These are phyloP conservation scores for Actias luna DNA, from an alignment of 2,888 invertebrate genomes.

Conservation along the genomic window DNA sequence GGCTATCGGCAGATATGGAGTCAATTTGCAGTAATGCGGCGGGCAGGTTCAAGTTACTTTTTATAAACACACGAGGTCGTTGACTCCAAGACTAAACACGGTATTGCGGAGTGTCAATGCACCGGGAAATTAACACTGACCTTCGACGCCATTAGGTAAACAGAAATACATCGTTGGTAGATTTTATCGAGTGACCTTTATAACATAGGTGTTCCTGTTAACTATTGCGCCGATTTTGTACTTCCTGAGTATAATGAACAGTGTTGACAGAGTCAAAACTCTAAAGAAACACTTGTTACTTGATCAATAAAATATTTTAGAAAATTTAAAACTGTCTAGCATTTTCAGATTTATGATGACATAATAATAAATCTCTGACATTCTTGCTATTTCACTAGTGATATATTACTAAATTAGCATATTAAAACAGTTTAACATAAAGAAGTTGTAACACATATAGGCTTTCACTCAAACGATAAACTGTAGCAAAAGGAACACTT, in stretches of 20 bases:
- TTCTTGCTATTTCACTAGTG: neutral
- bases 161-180: conserved; percentile 8
- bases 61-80: conserved; percentile 61
- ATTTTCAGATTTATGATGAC: neutral
- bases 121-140: conserved; percentile 45
- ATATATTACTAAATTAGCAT: conserved; percentile 5
- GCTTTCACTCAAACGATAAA: conserved; percentile 36
- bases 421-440: neutral
- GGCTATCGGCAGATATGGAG: conserved; percentile 63
- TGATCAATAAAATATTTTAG: neutral
- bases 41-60: conserved; percentile 69
- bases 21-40: conserved; percentile 71
- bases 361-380: conserved; percentile 12
- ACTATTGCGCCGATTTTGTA: neutral
- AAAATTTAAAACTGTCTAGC: neutral
- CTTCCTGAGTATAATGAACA: conserved; percentile 2
- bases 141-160: conserved; percentile 38
- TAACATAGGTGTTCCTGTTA: conserved; percentile 1
- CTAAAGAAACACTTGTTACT: neutral
- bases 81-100: conserved; percentile 62
- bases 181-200: conserved; percentile 8
- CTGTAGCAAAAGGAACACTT: conserved; percentile 41
- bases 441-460: neutral
- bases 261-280: neutral
- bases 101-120: conserved; percentile 55